These are phyloP conservation scores for Pseudochirops corinnae DNA, from an alignment of 2,797 vertebrate genomes.

Conservation along the genomic window DNA sequence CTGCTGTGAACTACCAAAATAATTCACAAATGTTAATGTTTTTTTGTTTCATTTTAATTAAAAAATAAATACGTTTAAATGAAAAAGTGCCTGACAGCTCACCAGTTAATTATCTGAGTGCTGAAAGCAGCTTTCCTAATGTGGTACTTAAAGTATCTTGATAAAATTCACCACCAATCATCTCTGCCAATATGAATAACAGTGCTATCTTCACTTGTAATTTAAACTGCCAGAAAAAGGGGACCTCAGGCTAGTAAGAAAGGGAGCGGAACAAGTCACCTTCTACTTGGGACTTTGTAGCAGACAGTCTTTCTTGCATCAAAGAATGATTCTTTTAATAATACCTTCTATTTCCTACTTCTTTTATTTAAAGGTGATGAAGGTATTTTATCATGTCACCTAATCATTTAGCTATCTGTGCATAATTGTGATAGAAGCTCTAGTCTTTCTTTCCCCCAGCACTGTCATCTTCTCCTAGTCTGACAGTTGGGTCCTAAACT, in stretches of 20 bases:
- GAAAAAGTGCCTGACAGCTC: slow-evolving; percentile 51
- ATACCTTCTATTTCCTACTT: slow-evolving; percentile 17
- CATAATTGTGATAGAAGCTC: slow-evolving; percentile 12
- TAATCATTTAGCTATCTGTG: slow-evolving; percentile 19
- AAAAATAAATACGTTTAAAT: slow-evolving; percentile 69
- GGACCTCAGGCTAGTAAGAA: not conserved
- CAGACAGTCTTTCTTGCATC: slow-evolving; percentile 18
- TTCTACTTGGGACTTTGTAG: not conserved
- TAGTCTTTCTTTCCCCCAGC: not conserved
- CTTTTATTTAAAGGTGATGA: slow-evolving; percentile 24
- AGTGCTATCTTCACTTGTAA: not conserved
- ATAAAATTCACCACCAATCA: slow-evolving; percentile 43
- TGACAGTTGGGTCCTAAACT: not conserved
- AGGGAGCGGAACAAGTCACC: not conserved
- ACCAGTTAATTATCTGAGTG: slow-evolving; percentile 46
- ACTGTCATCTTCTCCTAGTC: not conserved
- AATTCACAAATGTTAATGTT: slow-evolving; percentile 72
- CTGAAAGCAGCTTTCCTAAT: slow-evolving; percentile 37
- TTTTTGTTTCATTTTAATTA: slow-evolving; percentile 59
- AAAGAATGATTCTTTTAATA: slow-evolving; percentile 17
- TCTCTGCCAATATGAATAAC: slow-evolving; percentile 18
- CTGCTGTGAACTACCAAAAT: slow-evolving; percentile 50
- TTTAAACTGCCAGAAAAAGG: slow-evolving; percentile 6
- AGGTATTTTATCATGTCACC: not conserved
- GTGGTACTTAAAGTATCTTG: slow-evolving; percentile 5